A percentile compares a stretch with the other conserved stretches of the same genome.
Conservation (phyloP, 1,140 invertebrate species). For the Drusus annulatus region DNA sequence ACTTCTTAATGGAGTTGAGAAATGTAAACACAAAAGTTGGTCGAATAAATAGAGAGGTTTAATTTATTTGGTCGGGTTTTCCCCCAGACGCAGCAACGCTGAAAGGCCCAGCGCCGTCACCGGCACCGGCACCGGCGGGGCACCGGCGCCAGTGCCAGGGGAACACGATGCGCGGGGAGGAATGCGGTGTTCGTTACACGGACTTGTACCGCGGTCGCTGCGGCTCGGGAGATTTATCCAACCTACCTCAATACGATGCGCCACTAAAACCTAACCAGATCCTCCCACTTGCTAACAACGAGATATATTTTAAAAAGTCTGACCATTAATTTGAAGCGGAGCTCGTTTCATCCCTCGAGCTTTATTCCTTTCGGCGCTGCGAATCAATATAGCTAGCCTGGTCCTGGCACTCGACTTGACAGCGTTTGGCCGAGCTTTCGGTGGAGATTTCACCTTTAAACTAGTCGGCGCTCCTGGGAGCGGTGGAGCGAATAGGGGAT, state of each 20-base stretch:
- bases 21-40: slow-evolving; percentile 15
- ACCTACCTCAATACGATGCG: slow-evolving; percentile 13
- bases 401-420: not conserved
- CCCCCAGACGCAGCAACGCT: not conserved
- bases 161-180: slow-evolving; percentile 8
- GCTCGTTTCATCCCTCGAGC: not conserved
- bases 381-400: not conserved
- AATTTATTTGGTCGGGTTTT: slow-evolving; percentile 11
- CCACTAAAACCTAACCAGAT: slow-evolving; percentile 6
- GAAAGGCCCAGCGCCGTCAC: not conserved
- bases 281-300: not conserved
- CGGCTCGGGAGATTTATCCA: slow-evolving; percentile 29
- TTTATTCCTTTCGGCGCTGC: not conserved
- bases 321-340: not conserved
- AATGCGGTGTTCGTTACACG: slow-evolving; percentile 21
- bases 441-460: slow-evolving; percentile 22
- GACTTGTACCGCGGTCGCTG: not conserved
- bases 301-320: slow-evolving; percentile 3
- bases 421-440: not conserved
- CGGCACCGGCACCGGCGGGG: too few species aligned
- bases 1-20: slow-evolving; percentile 11
- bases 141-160: too few species aligned
- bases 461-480: slow-evolving; percentile 12
- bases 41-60: slow-evolving; percentile 13
- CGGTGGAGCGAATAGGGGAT: slow-evolving; percentile 14